phyloP scores from a whole-genome alignment of 2,888 invertebrate species.

The Eristalis arbustorum region DNA sequence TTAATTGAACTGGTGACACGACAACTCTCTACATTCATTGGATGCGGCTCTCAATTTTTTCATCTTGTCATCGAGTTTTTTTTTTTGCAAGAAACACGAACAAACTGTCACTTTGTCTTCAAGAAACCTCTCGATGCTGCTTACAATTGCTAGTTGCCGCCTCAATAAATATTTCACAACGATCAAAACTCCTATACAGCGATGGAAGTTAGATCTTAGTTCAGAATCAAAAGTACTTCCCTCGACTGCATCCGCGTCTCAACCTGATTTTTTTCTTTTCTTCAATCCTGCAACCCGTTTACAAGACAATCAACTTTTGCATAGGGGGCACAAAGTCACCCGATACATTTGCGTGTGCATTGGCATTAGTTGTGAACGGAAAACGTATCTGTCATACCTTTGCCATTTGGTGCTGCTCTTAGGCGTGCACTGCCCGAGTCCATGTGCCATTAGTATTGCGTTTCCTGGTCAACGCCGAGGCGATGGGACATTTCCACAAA shows the following conservation, averaged over 20 bases:
- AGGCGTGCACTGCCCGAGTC: constrained; percentile 12
- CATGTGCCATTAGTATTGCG: constrained; percentile 6
- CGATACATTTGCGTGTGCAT: constrained; percentile 26
- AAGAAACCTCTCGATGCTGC: constrained; percentile 1
- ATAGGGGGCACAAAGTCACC: background rate
- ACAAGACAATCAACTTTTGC: background rate
- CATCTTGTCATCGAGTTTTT: background rate
- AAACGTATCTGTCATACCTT: constrained; percentile 27
- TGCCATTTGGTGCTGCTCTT: constrained; percentile 1
- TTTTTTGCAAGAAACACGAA: background rate
- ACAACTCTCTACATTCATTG: background rate
- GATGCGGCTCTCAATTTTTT: background rate
- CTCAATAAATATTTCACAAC: constrained; percentile 31
- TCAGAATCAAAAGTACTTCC: constrained; percentile 36
- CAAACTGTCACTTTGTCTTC: background rate
- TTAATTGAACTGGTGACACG: background rate
- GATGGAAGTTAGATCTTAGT: constrained; percentile 34
- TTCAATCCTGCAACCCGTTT: background rate
- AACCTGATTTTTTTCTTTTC: background rate
- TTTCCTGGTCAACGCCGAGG: constrained; percentile 31
- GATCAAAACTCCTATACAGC: constrained; percentile 24
- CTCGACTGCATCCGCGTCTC: background rate
- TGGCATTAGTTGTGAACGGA: background rate
- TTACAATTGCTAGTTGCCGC: background rate
- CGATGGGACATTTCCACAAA: constrained; percentile 4